Percentiles rank a stretch among this genome's conserved stretches.
Evolutionary conservation across 2,888 invertebrate genomes (phyloP).

Genomic region (Phyllotreta cruciferae): DNA sequence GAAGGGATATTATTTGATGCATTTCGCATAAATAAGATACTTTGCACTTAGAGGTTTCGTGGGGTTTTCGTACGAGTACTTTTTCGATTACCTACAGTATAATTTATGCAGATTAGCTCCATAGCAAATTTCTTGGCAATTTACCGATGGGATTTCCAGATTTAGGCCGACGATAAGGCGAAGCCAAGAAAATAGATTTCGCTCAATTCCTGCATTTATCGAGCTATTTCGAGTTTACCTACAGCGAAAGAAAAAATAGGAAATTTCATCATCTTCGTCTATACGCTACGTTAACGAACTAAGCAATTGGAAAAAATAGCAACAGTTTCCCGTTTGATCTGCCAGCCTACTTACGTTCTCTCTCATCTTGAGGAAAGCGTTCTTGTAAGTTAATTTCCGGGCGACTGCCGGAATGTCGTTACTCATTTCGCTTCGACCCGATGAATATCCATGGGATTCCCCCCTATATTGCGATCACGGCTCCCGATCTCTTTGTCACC

Average conservation of each 20-base stretch:
- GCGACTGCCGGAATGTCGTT: slow-evolving; percentile 32
- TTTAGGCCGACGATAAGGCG: slow-evolving; percentile 18
- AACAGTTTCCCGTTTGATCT: too few relatives aligned
- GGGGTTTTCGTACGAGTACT: not conserved
- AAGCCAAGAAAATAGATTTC: slow-evolving; percentile 24
- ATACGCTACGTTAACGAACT: too few relatives aligned
- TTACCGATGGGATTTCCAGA: slow-evolving; percentile 17
- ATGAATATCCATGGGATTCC: slow-evolving; percentile 51
- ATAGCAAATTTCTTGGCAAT: slow-evolving; percentile 20
- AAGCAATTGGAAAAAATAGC: too few relatives aligned
- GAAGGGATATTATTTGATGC: slow-evolving; percentile 13
- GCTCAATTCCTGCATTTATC: slow-evolving; percentile 12
- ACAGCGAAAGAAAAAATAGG: too few relatives aligned
- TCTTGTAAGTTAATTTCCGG: slow-evolving; percentile 35
- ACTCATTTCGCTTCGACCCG: slow-evolving; percentile 35
- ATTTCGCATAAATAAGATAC: slow-evolving; percentile 15
- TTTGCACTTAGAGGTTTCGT: not conserved
- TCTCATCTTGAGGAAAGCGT: slow-evolving; percentile 35
- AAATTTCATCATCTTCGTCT: too few relatives aligned
- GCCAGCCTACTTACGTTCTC: too few relatives aligned
- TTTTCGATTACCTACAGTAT: not conserved
- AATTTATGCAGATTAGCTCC: slow-evolving; percentile 15
- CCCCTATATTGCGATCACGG: slow-evolving; percentile 46
- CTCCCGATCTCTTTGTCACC: slow-evolving; percentile 35
- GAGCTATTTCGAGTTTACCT: too few relatives aligned